Percentiles rank a stretch among this genome's conserved stretches.
These are phyloP conservation scores for Diglossa cyanea DNA, from an alignment of 2,797 vertebrate species.

Conservation along the genomic window DNA sequence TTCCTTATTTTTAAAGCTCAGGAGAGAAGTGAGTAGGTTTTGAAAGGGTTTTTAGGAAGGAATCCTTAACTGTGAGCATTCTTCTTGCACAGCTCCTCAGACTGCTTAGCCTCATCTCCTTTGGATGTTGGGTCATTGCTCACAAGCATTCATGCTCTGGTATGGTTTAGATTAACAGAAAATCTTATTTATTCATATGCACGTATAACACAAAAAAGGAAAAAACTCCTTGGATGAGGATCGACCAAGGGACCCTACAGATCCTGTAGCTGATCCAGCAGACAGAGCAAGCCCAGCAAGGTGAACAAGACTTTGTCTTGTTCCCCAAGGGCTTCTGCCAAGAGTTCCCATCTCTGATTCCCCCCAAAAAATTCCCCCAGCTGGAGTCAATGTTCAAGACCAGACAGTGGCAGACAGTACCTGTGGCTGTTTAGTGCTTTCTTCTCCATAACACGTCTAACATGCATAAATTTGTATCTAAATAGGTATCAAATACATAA, in stretches of 20 bases:
- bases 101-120: not conserved
- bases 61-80: not conserved
- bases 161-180: not conserved
- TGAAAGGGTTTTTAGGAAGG: no score
- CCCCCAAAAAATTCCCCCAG: not conserved
- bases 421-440: not conserved
- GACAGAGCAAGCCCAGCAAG: not conserved
- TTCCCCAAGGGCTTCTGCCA: not conserved
- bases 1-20: no score
- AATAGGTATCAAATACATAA: not conserved
- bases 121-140: not conserved
- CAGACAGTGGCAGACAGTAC: not conserved
- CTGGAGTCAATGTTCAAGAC: fast-evolving
- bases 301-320: not conserved
- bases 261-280: not conserved
- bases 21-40: no score
- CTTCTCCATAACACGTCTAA: not conserved
- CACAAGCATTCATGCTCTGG: not conserved
- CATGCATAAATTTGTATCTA: not conserved
- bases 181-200: not conserved
- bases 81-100: not conserved
- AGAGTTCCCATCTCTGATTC: not conserved
- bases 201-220: not conserved
- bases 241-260: not conserved
- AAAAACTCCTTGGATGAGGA: not conserved